Evolutionary conservation across 2,888 invertebrate genomes (phyloP), one percentile per base, ranked within the genome.

Genomic region (Rhagium mordax): DNA sequence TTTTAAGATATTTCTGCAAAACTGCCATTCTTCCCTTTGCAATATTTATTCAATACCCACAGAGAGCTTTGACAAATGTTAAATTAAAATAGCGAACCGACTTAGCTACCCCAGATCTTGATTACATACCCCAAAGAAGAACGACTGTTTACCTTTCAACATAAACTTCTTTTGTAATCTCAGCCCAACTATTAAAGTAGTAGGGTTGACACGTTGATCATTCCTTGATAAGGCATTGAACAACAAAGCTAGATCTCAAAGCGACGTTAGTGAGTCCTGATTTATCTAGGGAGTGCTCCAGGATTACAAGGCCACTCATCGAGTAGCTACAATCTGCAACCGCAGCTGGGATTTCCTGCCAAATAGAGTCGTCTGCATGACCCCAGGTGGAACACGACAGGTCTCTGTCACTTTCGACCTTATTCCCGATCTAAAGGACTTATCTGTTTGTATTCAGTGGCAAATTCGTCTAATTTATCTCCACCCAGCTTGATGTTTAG

Each of bases 1-100:
- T 57, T 55, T 47, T 67, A 67, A 67, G 29, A 67, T 65, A 64
- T 65, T 53, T 33, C 33, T 53, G 6, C n/a, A 8, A 33, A 18
- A 41, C 24, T 41, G 57, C 24, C 21, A 67, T 33, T 57, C 16
- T 67, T 15, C 3, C 47, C 61, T 47, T 21, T 47, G 61, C 10
- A 33, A 18, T n/a, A 41, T 41, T 41, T 15, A 41, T 41, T 41
- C 13, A 4, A 13, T 41, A 13, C 41, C 41, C n/a, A 5, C 51
- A 51, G 51, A 51, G 8, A 51, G 51, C 20, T 51, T 16, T 10
- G 18, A 13, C 20, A 51, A 51, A 51, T 51, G 20, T 51, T 18
- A 51, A 51, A 51, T 51, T 16, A 51, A 51, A 51, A 20, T 51
- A 51, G 21, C 53, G 24, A 53, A 24, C 53, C 5, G 21, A 53